Evolutionary conservation across 1,140 invertebrate species (phyloP), one percentile per base, ranked within the genome.

Genomic region (Drosophila parabipectinata): DNA sequence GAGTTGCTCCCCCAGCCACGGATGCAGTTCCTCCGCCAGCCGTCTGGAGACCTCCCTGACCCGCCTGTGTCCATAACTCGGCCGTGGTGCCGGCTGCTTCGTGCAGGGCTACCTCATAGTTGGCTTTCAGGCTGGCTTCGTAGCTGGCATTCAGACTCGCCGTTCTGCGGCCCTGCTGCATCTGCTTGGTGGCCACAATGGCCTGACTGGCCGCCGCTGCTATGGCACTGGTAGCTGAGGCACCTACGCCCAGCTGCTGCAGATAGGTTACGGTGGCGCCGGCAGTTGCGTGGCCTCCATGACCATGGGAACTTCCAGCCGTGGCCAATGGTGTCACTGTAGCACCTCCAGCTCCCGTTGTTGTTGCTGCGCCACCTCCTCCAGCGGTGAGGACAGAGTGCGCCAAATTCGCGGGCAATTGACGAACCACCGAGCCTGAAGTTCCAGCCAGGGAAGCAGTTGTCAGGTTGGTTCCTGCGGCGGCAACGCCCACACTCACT

Each of bases 101-200:
- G 44, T 92, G 91, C 41, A 44, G 41, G 41, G 97, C 96, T 0
- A 97, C 97, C 92, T 98, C 97, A 79, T 97, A 98, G 54, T 97
- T 98, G 14, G 98, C 98, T 92, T 99, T 99, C 57, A 99, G 92
- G 88, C 97, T 98, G 2, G 98, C 97, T 0, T 47, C 97, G 80
- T 97, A 98, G 53, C 97, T 98, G 14, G 98, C 98, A 92, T 99
- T 99, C 56, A 99, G 92, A 88, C 97, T 98, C 2, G 98, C 97
- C 0, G 98, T 98, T 50, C 98, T 94, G 61, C 98, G 93, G 0
- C 98, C 98, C 76, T 98, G 97, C 87, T 98, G 97, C 96, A 99
- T 98, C 94, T 98, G 98, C 83, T 99, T 97, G 12, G 98, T 99
- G 4, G 98, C 98, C 9, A 97, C 97, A 62, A 99, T 99, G 0